phyloP scores from a whole-genome alignment of 37 sponge, comb jelly and placozoan genomes.

The Bolinopsis microptera region DNA sequence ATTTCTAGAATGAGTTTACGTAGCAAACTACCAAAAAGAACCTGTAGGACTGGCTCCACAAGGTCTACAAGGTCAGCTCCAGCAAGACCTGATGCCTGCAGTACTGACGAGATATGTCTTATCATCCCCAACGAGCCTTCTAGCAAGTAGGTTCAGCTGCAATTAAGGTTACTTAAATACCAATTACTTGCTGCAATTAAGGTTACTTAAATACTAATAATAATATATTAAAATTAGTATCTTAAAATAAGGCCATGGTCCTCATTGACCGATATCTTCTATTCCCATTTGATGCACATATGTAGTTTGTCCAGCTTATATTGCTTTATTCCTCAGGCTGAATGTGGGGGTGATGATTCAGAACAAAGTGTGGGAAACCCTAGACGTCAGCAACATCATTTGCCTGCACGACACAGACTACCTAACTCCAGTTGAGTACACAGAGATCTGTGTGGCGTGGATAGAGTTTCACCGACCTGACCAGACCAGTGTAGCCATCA shows the following conservation, averaged over 20 bases:
- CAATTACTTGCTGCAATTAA: background rate
- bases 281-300: no score
- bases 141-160: background rate
- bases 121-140: constrained; percentile 23
- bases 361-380: constrained; percentile 23
- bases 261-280: background rate
- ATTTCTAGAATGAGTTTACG: background rate
- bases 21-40: background rate
- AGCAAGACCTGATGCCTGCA: background rate
- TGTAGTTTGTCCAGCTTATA: no score
- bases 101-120: constrained; percentile 32
- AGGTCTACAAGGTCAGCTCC: constrained; percentile 22
- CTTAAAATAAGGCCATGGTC: background rate
- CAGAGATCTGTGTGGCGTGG: constrained; percentile 60
- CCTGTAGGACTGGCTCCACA: background rate
- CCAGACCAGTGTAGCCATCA: constrained; percentile 9
- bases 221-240: background rate
- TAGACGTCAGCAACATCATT: background rate
- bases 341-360: background rate
- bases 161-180: background rate
- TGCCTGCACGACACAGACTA: background rate
- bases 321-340: no score
- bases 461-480: constrained; percentile 33
- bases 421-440: constrained; percentile 7
- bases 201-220: background rate